phyloP scores from a whole-genome alignment of 2,113 vertebrate genomes.

The Pollimyrus isidori region DNA sequence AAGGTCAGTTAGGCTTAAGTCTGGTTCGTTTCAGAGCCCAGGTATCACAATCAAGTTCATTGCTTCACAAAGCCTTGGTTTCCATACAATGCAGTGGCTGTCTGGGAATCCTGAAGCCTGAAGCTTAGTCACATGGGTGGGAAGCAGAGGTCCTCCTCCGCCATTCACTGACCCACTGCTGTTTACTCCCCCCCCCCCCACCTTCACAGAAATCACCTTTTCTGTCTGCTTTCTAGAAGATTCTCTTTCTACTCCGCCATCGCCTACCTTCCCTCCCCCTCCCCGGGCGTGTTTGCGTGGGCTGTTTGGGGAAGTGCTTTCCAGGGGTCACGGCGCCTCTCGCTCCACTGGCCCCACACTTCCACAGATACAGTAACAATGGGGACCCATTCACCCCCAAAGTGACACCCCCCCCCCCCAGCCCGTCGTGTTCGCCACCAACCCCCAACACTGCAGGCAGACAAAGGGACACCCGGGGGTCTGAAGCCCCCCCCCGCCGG shows the following conservation, averaged over 20 bases:
- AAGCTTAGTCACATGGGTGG: not conserved
- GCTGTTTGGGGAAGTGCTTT: constrained; percentile 58
- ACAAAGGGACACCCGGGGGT: constrained; percentile 44
- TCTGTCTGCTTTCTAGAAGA: not conserved
- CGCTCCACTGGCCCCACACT: constrained; percentile 53
- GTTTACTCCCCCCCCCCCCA: not conserved
- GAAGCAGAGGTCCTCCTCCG: not conserved
- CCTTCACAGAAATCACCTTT: constrained; percentile 17
- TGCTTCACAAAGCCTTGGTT: not conserved
- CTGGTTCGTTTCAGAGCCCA: not conserved
- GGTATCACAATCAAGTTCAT: not conserved
- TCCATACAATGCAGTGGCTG: not conserved
- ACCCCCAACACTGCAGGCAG: constrained; percentile 32
- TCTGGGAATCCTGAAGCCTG: not conserved
- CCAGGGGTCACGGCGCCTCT: constrained; percentile 55
- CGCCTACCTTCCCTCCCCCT: constrained; percentile 8
- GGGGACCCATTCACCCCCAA: constrained; percentile 20
- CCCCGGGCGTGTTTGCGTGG: constrained; percentile 5
- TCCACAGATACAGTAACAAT: constrained; percentile 60
- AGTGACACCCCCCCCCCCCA: not conserved
- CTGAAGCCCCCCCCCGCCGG: constrained; percentile 12
- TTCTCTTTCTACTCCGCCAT: not conserved
- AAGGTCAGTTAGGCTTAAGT: not conserved
- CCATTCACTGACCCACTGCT: not conserved
- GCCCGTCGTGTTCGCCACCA: constrained; percentile 25